Base-by-base conservation (phyloP, 2,797 vertebrate species). In the Tympanoctomys barrerae region DNA sequence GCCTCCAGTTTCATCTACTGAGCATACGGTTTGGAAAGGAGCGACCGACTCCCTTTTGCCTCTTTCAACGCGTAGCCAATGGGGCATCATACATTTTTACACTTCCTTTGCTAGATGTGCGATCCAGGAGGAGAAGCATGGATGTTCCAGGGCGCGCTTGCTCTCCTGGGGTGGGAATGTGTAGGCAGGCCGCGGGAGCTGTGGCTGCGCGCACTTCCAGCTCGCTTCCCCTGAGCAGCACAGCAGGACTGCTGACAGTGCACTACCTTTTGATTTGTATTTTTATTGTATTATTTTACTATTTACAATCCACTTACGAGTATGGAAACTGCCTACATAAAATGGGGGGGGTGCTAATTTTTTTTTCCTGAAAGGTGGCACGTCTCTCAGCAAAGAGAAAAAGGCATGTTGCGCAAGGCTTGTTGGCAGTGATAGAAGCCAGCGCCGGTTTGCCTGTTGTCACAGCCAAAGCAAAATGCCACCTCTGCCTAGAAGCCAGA, bases 401-500 rank as follows among this genome's bases (percentile, higher is more conserved):
- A 97, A 98, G 97, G 95, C 97, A 97, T 90, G 96, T 93, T 92
- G 96, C 89, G 86, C 97, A 97, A 97, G 96, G 80, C 97, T 97
- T 94, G 94, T 95, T 98, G 97, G 97, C 97, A 97, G 83, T 87
- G 86, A 95, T 31, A 42, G 7, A 90, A 96, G 97, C 97, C 97
- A 97, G 95, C 77, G 46, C 96, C 68, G 90, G 87, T 97, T 97
- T 97, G 97, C 94, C 97, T 97, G 96, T 97, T 94, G 94, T 97
- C 97, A 95, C 97, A 98, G 97, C 97, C 97, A 98, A 98, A 97
- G 97, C 92, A 92, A 97, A 98, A 98, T 97, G 97, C 97, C 96
- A 97, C 97, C 96, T 98, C 97, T 97, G 97, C 96, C 97, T 96
- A 73, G 96, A 96, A 97, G 97, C 97, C 97, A 96, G 94, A 80